These are phyloP conservation scores for Eudorcas thomsonii DNA, from an alignment of 2,113 vertebrate species.

Conservation along the genomic window DNA sequence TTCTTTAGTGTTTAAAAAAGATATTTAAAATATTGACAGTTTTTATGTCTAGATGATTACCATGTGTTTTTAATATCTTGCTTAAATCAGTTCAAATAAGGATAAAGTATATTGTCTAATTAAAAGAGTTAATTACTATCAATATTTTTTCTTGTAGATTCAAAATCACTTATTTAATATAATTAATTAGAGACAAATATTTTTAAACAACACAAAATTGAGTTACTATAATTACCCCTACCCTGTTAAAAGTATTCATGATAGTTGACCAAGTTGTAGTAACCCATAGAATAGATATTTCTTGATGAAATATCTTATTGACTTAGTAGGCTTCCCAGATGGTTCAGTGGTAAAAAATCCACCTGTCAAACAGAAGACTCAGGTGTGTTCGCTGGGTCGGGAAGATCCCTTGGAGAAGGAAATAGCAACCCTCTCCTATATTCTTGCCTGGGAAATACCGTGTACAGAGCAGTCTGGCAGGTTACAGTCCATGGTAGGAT, in stretches of 20 bases:
- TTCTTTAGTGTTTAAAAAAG: background rate
- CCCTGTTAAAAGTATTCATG: background rate
- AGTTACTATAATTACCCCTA: background rate
- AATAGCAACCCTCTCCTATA: background rate
- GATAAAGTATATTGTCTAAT: background rate
- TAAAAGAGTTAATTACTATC: background rate
- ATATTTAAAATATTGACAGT: background rate
- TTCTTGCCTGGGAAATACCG: background rate
- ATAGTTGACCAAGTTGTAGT: accelerated
- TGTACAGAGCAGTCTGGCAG: background rate
- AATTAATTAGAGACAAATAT: background rate
- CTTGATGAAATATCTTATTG: background rate
- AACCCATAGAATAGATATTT: background rate
- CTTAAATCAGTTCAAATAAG: background rate
- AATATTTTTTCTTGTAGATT: background rate
- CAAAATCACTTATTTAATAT: background rate
- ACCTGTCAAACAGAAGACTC: background rate
- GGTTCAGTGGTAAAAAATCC: background rate
- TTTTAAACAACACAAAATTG: background rate
- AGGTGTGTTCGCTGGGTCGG: background rate
- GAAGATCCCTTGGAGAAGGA: background rate
- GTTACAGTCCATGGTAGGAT: background rate
- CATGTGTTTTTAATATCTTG: background rate
- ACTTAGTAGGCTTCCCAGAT: background rate
- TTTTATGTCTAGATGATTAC: background rate